A percentile compares a stretch with the other conserved stretches of the same genome.
Conservation (phyloP, 2,113 vertebrate species). For the Gracilinanus agilis region DNA sequence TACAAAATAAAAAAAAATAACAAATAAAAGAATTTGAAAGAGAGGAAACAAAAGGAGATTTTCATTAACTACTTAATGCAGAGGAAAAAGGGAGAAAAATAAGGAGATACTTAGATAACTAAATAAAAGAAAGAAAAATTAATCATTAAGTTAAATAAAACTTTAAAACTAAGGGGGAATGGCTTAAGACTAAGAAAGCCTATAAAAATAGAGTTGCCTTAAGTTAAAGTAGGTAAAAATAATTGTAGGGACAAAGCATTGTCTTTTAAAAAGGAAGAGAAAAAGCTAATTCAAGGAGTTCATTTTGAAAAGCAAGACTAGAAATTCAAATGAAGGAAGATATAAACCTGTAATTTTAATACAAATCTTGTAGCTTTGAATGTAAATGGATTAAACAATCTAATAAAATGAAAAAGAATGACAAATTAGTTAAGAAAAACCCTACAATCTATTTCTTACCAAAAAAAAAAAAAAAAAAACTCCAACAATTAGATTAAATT, state of each 20-base stretch:
- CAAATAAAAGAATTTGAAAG: neutral
- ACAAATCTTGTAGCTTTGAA: neutral
- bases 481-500: neutral
- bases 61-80: neutral
- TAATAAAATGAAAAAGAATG: neutral
- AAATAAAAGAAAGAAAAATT: neutral
- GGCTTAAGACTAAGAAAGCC: neutral
- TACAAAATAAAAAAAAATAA: neutral
- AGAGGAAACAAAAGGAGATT: neutral
- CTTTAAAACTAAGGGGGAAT: neutral
- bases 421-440: neutral
- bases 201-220: neutral
- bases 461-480: neutral
- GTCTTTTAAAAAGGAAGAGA: neutral
- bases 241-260: neutral
- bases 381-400: neutral
- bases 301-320: neutral
- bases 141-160: neutral
- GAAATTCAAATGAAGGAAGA: neutral
- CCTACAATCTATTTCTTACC: neutral
- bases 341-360: neutral
- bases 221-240: neutral
- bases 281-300: neutral
- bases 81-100: neutral
- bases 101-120: neutral